phyloP scores from a whole-genome alignment of 2,797 vertebrate species.

The Danio albolineatus region DNA sequence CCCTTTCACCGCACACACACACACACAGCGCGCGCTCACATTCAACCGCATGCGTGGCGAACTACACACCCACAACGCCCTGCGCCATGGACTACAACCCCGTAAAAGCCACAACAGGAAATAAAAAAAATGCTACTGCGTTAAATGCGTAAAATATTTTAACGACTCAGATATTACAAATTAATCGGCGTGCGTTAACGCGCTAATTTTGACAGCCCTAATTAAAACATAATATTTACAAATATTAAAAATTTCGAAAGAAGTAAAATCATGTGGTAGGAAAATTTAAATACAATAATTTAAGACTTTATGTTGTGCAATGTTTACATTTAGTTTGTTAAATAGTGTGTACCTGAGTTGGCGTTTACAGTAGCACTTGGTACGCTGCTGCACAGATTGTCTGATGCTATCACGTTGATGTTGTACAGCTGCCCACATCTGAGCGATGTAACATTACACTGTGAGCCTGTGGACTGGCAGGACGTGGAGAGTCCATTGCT shows the following conservation, averaged over 20 bases:
- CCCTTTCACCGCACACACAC: too few relatives aligned
- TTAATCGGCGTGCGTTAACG: too few relatives aligned
- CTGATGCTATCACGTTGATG: conserved; percentile 33
- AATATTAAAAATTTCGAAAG: neutral
- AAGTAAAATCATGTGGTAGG: neutral
- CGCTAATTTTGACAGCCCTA: too few relatives aligned
- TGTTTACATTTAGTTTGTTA: neutral
- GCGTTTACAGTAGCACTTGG: neutral
- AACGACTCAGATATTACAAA: too few relatives aligned
- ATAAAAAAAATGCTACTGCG: too few relatives aligned
- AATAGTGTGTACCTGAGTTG: conserved; percentile 29
- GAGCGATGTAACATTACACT: conserved; percentile 38
- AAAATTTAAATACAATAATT: neutral
- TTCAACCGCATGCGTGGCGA: too few relatives aligned
- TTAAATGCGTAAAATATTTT: too few relatives aligned
- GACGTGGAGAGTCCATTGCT: conserved; percentile 4
- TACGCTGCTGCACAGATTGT: conserved; percentile 35
- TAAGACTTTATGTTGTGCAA: neutral
- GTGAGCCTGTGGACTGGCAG: conserved; percentile 28
- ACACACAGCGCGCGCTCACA: too few relatives aligned
- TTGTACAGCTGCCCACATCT: conserved; percentile 46
- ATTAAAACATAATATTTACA: too few relatives aligned
- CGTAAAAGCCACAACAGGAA: too few relatives aligned
- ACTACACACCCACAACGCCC: too few relatives aligned
- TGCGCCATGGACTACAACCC: too few relatives aligned